Evolutionary conservation across 2,888 invertebrate genomes (phyloP).

Genomic region (Eupithecia inturbata): DNA sequence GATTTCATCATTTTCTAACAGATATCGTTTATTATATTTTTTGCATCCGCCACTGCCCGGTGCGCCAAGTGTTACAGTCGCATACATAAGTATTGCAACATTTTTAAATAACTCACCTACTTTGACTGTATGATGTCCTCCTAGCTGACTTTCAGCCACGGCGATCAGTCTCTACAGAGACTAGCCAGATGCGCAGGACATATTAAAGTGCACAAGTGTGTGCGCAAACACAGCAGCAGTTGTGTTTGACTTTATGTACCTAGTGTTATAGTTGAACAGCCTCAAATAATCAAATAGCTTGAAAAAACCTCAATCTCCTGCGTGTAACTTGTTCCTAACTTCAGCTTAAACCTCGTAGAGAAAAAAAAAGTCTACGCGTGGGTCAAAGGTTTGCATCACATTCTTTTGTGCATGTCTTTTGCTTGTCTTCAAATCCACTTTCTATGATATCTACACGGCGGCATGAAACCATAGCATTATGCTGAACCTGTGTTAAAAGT

Average conservation of each 20-base stretch:
- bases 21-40: conserved; percentile 77
- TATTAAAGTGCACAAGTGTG: not conserved
- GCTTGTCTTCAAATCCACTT: not conserved
- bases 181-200: too few species aligned
- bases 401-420: not conserved
- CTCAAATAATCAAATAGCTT: not conserved
- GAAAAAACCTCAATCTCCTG: not conserved
- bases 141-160: not conserved
- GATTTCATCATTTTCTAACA: conserved; percentile 61
- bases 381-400: too few species aligned
- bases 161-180: not conserved
- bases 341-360: not conserved
- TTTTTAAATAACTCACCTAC: not conserved
- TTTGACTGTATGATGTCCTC: not conserved
- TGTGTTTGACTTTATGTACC: not conserved
- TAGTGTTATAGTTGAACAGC: not conserved
- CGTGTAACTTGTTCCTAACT: not conserved
- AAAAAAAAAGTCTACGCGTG: not conserved
- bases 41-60: conserved; percentile 55
- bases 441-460: not conserved
- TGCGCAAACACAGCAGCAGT: not conserved
- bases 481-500: not conserved
- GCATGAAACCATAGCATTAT: not conserved
- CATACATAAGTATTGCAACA: conserved; percentile 35
- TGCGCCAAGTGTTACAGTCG: conserved; percentile 54